Evolutionary conservation across 2,113 vertebrate species (phyloP), one percentile per base, ranked within the genome.

Genomic region (Proteles cristata): DNA sequence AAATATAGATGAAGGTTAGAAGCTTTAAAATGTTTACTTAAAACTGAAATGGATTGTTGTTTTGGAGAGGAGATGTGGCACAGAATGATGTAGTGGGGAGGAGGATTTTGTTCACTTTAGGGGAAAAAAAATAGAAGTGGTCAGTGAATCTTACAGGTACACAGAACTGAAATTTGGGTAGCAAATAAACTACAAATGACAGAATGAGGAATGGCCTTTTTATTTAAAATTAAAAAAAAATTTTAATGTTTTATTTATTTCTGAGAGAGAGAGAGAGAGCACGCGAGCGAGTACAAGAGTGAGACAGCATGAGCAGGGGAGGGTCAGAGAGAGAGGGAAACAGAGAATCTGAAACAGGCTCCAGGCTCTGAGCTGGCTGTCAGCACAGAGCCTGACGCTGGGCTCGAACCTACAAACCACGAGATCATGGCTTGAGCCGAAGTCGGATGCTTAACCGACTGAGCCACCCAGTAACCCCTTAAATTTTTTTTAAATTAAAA

Each of bases 111-210:
- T 87, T 11, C 28, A 43, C 11, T n/a, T 92, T 81, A 92, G 39
- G 39, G 74, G 45, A 63, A 92, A 45, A 73, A 43, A 71, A 33
- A 45, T 79, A 79, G 25, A 83, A 50, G 71, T 19, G 35, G 4
- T 85, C 45, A 77, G 11, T 92, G 35, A 65, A 45, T 87, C 16
- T 55, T n/a, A 26, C 7, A 71, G 21, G 7, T 82, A 87, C 33
- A 69, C 33, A 90, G 43, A 95, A 81, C 35, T 92, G 53, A 92
- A 95, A 74, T 89, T 93, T 76, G 39, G 61, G 17, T 69, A 84
- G 61, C 5, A 71, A 84, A 66, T 58, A 15, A 89, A 84, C 48
- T 83, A 83, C 6, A 48, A 61, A 71, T 55, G 33, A 84, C 39
- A 93, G 39, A 93, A 71, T 61, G 31, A 84, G 43, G 50, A 88